Conservation (phyloP, 2,888 invertebrate genomes). For the Ophion obscuratus region DNA sequence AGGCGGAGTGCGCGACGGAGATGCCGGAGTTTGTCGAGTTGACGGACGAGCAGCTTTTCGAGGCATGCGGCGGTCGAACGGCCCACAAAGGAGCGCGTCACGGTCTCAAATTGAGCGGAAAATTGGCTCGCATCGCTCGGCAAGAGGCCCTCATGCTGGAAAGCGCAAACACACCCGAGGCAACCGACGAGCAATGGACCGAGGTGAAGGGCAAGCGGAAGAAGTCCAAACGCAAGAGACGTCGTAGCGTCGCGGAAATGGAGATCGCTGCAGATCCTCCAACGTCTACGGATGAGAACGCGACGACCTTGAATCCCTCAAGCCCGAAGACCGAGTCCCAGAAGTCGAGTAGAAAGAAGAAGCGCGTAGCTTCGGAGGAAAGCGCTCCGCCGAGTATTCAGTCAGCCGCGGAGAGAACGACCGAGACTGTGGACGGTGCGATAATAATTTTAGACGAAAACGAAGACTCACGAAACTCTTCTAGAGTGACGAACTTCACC, state of each 20-base stretch:
- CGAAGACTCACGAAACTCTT: slow-evolving; percentile 17
- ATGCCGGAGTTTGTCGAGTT: slow-evolving; percentile 77
- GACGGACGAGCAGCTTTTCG: slow-evolving; percentile 92
- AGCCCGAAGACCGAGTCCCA: not conserved
- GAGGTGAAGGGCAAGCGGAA: slow-evolving; percentile 61
- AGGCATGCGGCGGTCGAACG: slow-evolving; percentile 92
- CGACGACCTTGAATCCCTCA: slow-evolving; percentile 37
- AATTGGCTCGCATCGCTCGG: slow-evolving; percentile 91
- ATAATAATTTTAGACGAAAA: slow-evolving; percentile 7
- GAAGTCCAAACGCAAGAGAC: slow-evolving; percentile 66
- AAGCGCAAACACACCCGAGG: not conserved
- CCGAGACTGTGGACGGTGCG: slow-evolving; percentile 23
- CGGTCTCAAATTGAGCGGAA: slow-evolving; percentile 91
- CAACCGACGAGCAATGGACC: slow-evolving; percentile 40
- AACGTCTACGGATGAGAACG: slow-evolving; percentile 54
- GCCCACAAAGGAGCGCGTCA: slow-evolving; percentile 94
- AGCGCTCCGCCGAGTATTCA: not conserved
- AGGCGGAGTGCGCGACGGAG: not conserved
- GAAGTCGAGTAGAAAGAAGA: slow-evolving; percentile 9
- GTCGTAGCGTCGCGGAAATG: slow-evolving; percentile 50
- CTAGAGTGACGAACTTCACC: slow-evolving; percentile 5
- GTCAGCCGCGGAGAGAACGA: not conserved
- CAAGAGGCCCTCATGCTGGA: slow-evolving; percentile 89
- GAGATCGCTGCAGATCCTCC: not conserved
- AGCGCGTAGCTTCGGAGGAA: not conserved